Evolutionary conservation across 1,140 invertebrate genomes (phyloP), one percentile per base, ranked within the genome.

Genomic region (Pseudomyrmex gracilis): DNA sequence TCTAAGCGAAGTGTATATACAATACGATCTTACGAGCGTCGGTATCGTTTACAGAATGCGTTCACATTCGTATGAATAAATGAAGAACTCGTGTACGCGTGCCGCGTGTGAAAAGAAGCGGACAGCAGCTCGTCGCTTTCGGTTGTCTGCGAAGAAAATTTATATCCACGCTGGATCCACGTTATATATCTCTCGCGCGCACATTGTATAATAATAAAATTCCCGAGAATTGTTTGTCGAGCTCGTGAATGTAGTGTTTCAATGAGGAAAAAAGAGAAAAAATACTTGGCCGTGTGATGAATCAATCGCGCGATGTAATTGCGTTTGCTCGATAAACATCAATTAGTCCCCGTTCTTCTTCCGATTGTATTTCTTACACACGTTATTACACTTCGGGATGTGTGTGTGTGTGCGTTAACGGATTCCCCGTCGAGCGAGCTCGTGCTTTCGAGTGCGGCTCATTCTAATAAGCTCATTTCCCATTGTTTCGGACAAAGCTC

Each of bases 71-170:
- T 78, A 17, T 78, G 53, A 78, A 78, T 78, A 78, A 78, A 78
- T 78, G 53, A 78, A 78, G 13, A 47, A n/a, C 2, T 3, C 63
- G 9, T 12, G 43, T 17, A 22, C 3, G 17, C 3, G 17, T 58
- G 34, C 34, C 34, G 43, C 43, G 34, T 13, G 15, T 34, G 20
- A 57, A 58, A 67, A 47, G 43, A 78, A 70, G 63, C 49, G 20
- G 34, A 34, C 63, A 68, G 34, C 63, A 68, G 34, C 64, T 47
- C 43, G 76, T 78, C 64, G 43, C 49, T 58, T 57, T 15, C 24
- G n/a, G 51, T 78, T 86, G 17, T 7, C 24, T 60, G 73, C 47
- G 55, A 86, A 86, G 83, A 84, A 84, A 85, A 86, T 80, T 85
- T 73, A 85, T 85, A 63, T 45, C 47, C 20, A 60, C 74, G 83